phyloP scores from a whole-genome alignment of 2,113 vertebrate species.

The Syngnathus scovelli region DNA sequence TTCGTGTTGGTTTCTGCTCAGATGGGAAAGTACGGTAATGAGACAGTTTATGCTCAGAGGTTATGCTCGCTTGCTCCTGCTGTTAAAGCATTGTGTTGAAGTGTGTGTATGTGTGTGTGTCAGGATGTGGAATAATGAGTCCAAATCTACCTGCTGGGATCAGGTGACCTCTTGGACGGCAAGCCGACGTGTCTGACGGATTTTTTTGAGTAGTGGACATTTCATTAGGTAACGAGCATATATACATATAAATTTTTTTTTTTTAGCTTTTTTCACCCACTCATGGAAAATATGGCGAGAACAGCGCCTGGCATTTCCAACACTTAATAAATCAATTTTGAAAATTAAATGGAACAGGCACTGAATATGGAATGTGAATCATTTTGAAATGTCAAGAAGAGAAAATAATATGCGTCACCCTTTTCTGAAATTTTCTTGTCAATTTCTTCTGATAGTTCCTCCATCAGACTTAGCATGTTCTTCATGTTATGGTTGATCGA shows the following conservation, averaged over 20 bases:
- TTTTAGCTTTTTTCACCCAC: neutral
- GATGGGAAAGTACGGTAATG: slow-evolving; percentile 47
- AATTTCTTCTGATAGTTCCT: slow-evolving; percentile 15
- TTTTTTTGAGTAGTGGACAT: too few relatives aligned
- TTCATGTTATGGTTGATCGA: neutral
- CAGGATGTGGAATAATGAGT: neutral
- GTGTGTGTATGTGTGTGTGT: neutral
- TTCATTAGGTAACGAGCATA: too few relatives aligned
- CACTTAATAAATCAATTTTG: neutral
- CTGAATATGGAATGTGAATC: neutral
- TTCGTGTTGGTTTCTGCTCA: slow-evolving; percentile 28
- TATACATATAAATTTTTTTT: too few relatives aligned
- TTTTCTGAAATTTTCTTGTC: slow-evolving; percentile 11
- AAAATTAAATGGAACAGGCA: neutral
- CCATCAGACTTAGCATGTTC: neutral
- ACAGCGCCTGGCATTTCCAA: too few relatives aligned
- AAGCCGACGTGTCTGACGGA: neutral
- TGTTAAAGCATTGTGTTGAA: slow-evolving; percentile 6
- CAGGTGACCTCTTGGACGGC: neutral
- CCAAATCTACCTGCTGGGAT: neutral
- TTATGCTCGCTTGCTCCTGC: slow-evolving; percentile 4
- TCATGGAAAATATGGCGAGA: neutral
- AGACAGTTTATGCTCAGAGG: slow-evolving; percentile 18
- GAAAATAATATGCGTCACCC: neutral
- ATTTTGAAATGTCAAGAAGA: neutral